These are phyloP conservation scores for Macaria notata DNA, from an alignment of 2,888 invertebrate genomes.

Conservation along the genomic window DNA sequence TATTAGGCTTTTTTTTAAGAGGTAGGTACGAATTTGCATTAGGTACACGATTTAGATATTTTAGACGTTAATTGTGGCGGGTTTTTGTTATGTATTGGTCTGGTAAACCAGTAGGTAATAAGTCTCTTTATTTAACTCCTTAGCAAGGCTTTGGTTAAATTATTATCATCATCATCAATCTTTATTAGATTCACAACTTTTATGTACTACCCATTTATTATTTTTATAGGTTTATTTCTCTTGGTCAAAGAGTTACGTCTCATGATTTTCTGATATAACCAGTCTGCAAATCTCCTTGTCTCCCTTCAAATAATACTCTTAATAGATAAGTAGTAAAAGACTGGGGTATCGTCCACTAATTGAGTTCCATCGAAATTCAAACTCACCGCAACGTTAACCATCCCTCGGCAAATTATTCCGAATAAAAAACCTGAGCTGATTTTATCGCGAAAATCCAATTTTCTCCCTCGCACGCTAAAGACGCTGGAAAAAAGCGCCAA, in stretches of 20 bases:
- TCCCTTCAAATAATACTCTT: conserved; percentile 2
- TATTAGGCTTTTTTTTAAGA: conserved; percentile 31
- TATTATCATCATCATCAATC: too few relatives aligned
- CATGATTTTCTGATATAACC: too few relatives aligned
- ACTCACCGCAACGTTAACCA: conserved; percentile 59
- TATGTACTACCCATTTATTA: too few relatives aligned
- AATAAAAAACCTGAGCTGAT: conserved; percentile 75
- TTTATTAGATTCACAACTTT: too few relatives aligned
- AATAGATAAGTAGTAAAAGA: conserved; percentile 39
- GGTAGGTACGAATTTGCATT: neutral
- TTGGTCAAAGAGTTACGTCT: too few relatives aligned
- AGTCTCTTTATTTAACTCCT: too few relatives aligned
- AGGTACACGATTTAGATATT: neutral
- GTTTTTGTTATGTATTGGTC: too few relatives aligned
- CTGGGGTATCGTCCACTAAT: conserved; percentile 58
- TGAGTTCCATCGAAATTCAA: conserved; percentile 69
- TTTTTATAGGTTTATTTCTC: too few relatives aligned
- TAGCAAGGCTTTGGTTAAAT: too few relatives aligned
- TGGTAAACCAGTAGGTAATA: too few relatives aligned
- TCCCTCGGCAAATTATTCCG: conserved; percentile 72
- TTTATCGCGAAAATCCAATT: conserved; percentile 82
- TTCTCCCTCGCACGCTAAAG: conserved; percentile 81
- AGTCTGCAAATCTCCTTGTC: too few relatives aligned
- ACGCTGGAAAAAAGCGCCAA: conserved; percentile 80
- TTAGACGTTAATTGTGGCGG: too few relatives aligned